Evolutionary conservation across 1,140 invertebrate species (phyloP).

Genomic region (Penaeus indicus): DNA sequence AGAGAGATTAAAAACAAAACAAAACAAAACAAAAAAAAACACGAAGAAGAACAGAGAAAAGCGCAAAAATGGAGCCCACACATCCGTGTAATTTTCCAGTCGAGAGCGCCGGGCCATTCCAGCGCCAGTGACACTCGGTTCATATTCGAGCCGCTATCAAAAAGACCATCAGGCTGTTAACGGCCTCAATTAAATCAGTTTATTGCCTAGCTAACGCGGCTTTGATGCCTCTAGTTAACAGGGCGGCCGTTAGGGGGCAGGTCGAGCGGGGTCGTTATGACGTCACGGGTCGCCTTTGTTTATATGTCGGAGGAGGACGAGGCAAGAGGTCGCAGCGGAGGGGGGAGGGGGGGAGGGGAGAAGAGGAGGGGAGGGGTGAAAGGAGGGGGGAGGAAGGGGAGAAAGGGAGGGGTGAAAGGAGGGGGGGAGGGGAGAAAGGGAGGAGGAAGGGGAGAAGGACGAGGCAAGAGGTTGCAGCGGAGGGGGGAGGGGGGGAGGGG

Average conservation of each 20-base stretch:
- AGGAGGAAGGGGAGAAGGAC: background rate
- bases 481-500: background rate
- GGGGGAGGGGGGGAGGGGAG: too few species aligned
- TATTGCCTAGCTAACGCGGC: slow-evolving; percentile 48
- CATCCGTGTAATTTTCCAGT: slow-evolving; percentile 48
- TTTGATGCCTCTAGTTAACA: slow-evolving; percentile 43
- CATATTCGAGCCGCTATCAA: slow-evolving; percentile 31
- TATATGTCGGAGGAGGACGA: too few species aligned
- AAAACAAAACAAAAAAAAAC: background rate
- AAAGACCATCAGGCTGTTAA: slow-evolving; percentile 49
- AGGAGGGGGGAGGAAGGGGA: too few species aligned
- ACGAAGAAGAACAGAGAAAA: background rate
- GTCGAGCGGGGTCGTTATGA: background rate
- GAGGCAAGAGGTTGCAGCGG: background rate
- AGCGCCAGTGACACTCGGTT: slow-evolving; percentile 39
- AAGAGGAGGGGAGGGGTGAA: too few species aligned
- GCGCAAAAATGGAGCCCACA: too few species aligned
- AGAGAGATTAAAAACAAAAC: background rate
- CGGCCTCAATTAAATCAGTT: slow-evolving; percentile 49
- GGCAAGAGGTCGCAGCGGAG: too few species aligned
- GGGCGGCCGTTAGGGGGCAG: background rate
- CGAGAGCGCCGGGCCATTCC: slow-evolving; percentile 38
- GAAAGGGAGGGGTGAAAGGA: too few species aligned
- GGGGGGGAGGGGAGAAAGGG: background rate
- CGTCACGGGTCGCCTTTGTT: too few species aligned